phyloP scores from a whole-genome alignment of 2,113 vertebrate genomes.

The Lagenorhynchus albirostris region DNA sequence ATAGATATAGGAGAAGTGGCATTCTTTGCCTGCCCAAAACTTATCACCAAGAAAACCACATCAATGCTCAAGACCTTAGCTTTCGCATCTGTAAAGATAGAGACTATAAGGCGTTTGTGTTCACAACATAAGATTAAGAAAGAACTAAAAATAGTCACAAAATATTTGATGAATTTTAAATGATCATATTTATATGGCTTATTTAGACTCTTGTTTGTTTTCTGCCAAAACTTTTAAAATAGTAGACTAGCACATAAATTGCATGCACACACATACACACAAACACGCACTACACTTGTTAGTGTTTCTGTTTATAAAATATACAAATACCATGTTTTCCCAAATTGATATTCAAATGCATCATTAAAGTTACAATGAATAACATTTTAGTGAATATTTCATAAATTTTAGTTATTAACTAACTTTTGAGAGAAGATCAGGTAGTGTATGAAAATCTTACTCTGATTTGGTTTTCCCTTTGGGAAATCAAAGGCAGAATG shows the following conservation, averaged over 20 bases:
- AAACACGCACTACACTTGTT: not conserved
- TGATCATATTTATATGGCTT: not conserved
- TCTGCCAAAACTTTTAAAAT: not conserved
- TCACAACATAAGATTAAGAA: not conserved
- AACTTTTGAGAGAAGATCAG: not conserved
- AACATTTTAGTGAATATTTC: not conserved
- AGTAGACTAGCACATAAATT: not conserved
- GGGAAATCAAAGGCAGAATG: not conserved
- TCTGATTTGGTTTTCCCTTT: not conserved
- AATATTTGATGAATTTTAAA: not conserved
- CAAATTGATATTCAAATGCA: not conserved
- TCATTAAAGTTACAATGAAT: not conserved
- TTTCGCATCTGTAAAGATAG: not conserved
- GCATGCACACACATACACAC: not conserved
- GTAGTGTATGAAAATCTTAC: not conserved
- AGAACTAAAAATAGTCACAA: not conserved
- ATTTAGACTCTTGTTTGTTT: not conserved
- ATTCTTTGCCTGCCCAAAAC: not conserved
- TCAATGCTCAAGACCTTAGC: not conserved
- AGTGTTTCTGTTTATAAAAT: not conserved
- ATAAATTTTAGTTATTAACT: not conserved
- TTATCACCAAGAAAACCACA: not conserved
- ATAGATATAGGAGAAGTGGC: not conserved
- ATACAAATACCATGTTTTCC: not conserved
- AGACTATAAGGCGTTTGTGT: not conserved